Base-by-base conservation (phyloP, 2,113 vertebrate genomes). In the Saimiri boliviensis region DNA sequence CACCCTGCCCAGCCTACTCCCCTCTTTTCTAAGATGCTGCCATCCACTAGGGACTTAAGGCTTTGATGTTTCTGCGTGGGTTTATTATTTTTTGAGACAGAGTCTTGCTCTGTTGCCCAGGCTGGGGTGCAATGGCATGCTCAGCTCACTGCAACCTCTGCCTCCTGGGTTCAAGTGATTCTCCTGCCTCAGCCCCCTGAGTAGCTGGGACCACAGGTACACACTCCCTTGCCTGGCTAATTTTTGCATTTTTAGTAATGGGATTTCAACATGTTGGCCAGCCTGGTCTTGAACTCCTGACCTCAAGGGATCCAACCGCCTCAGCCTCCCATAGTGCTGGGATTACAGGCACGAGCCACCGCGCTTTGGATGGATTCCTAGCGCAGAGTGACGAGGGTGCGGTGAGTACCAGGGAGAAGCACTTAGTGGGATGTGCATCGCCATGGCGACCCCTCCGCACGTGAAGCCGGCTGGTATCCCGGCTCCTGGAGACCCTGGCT, bases 21-120 rank as follows among this genome's bases (percentile, higher is more conserved):
- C 97, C 99, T 98, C 0, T 99, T 99, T 98, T 99, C 99, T 93
- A 99, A 73, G 97, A 98, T 99, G 97, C 99, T 99, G 86, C 94
- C 93, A 12, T 98, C 98, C 9, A 91, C 98, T 83, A 99, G 96
- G 4, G 95, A 97, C 94, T 96, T 98, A 81, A 99, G 96, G 60
- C 27, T 32, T 63, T 63, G 60, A 14, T 63, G 60, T 58, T 58
- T 58, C 54, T 63, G 27, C 5, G 5, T 32, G 27, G 60, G 12
- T 63, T 60, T 60, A 12, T 27, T 63, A 32, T 32, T 30, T 32
- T 63, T 63, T 63, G 27, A 63, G 60, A 63, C 60, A 30, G 56
- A 58, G 60, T 63, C 60, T 30, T 32, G 60, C 60, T 23, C 56
- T 63, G 12, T 63, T 6, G 12, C 27, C 60, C 60, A 63, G 60